Evolutionary conservation across 2,113 vertebrate species (phyloP).

Genomic region (Nothobranchius furzeri): DNA sequence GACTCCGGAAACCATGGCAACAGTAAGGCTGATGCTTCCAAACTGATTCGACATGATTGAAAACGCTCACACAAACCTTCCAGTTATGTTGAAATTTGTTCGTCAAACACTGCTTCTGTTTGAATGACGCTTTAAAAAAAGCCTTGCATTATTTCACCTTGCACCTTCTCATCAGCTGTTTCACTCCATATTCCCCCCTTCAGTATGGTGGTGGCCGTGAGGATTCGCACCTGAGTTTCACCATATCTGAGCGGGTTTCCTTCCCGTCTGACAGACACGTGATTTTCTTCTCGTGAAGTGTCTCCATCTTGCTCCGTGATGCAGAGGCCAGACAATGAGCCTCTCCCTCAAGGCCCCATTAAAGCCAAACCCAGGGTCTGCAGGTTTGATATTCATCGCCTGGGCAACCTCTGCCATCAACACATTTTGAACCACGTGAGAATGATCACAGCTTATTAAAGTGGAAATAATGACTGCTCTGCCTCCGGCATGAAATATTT

Average conservation of each 20-base stretch:
- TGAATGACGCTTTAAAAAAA: constrained; percentile 14
- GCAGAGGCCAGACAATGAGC: constrained; percentile 53
- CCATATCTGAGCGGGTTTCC: constrained; percentile 27
- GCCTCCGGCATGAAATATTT: constrained; percentile 80
- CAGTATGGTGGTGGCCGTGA: neutral
- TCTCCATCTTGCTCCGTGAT: constrained; percentile 57
- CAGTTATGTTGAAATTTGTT: constrained; percentile 17
- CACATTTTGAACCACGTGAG: constrained; percentile 75
- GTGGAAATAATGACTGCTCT: constrained; percentile 79
- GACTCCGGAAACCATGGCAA: constrained; percentile 14
- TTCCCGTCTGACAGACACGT: constrained; percentile 54
- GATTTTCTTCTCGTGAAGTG: constrained; percentile 64
- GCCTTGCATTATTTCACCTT: constrained; percentile 28
- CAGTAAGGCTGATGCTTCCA: neutral
- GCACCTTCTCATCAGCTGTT: neutral
- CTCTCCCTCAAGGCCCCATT: constrained; percentile 74
- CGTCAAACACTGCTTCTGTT: constrained; percentile 13
- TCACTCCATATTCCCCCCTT: constrained; percentile 16
- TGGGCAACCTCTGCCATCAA: constrained; percentile 72
- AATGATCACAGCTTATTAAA: constrained; percentile 78
- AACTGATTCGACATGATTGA: constrained; percentile 5
- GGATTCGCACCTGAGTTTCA: constrained; percentile 18
- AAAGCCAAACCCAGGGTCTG: constrained; percentile 59
- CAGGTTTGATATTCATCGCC: constrained; percentile 70
- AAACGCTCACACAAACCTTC: neutral